Base-by-base conservation (phyloP, 2,888 invertebrate species). In the Nomada ferruginata region DNA sequence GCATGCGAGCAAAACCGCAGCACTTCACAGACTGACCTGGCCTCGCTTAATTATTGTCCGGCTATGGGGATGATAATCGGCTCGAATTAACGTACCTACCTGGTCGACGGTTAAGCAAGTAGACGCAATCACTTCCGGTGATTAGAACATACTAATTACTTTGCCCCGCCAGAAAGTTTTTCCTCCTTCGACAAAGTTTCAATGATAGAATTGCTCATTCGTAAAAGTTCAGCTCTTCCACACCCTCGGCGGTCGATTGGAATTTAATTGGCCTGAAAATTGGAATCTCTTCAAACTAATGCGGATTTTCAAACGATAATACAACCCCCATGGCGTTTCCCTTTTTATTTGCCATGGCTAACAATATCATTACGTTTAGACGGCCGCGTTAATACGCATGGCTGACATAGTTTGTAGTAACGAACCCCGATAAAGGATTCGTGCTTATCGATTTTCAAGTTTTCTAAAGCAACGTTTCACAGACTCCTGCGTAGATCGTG, bases 1-100 rank as follows among this genome's bases (percentile, higher is more conserved):
- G 88, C 91, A 91, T 90, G 91, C 90, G 84, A 90, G 89, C 87
- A 85, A 91, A 90, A 90, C 91, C 91, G 88, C 91, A 89, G 74
- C 87, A 87, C 90, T 91, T 90, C 86, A 85, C 87, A 82, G 86
- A 85, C 83, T 87, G 71, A 55, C 61, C 59, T 65, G 80, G 79
- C 81, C 86, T 71, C 77, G 91, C 88, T 91, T 91, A 91, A 91
- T 92, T 91, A 92, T 91, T 91, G 91, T 90, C 89, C 86, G 79
- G 83, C 79, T 84, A 82, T 78, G 84, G 85, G 83, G 78, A 76
- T 79, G 91, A 90, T 91, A 90, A 91, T 91, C 88, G 87, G 79
- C 73, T 85, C 82, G 86, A 88, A 89, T 91, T 87, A 89, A 84
- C 86, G 82, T 79, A 77, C 77, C 79, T 53, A 69, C 71, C 80